Percentiles rank a stretch among this genome's conserved stretches.
phyloP scores from a whole-genome alignment of 1,140 invertebrate genomes.

The Eumeta japonica region DNA sequence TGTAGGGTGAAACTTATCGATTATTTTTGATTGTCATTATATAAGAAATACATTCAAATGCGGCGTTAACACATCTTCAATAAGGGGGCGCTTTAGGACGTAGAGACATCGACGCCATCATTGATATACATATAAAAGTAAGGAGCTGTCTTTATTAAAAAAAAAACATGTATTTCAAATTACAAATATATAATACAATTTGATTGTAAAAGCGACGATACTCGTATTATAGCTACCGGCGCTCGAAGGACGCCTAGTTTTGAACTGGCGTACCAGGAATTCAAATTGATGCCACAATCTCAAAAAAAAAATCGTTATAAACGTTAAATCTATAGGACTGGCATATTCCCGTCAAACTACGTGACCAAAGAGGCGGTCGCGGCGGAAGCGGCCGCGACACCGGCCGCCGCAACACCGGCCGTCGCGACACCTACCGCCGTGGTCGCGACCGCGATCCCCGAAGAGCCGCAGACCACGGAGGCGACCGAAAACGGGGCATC shows the following conservation, averaged over 20 bases:
- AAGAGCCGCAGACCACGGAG: neutral
- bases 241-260: neutral
- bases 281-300: neutral
- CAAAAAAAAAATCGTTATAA: neutral
- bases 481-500: neutral
- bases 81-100: no score
- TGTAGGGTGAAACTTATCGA: neutral
- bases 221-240: no score
- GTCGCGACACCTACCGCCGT: neutral
- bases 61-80: no score
- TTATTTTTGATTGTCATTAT: neutral
- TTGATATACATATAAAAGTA: no score
- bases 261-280: neutral
- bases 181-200: neutral
- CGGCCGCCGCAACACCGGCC: constrained; percentile 4
- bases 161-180: neutral
- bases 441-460: neutral
- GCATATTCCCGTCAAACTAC: constrained; percentile 96
- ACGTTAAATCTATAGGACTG: constrained; percentile 60
- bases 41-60: no score
- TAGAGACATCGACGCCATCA: no score
- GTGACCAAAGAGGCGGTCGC: constrained; percentile 57
- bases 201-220: no score
- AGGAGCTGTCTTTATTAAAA: no score
- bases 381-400: constrained; percentile 24